These are phyloP conservation scores for Hololepta plana DNA, from an alignment of 2,888 invertebrate species.

Conservation along the genomic window DNA sequence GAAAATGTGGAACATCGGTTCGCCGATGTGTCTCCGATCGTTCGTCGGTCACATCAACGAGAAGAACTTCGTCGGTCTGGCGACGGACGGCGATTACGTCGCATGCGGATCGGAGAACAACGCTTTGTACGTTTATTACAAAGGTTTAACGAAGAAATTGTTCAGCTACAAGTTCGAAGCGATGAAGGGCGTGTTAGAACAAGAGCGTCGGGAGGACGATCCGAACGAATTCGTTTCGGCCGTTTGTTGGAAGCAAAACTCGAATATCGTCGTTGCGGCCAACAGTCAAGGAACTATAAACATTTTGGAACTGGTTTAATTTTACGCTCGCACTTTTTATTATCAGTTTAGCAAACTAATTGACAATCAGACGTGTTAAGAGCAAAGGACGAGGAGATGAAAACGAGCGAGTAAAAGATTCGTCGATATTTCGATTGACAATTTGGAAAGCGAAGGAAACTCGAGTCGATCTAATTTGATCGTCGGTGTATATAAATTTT, in stretches of 20 bases:
- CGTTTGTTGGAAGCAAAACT: conserved; percentile 79
- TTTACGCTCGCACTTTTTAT: background rate
- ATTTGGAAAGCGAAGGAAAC: too few species aligned
- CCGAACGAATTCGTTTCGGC: conserved; percentile 88
- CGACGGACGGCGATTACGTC: conserved; percentile 81
- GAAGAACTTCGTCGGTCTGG: conserved; percentile 89
- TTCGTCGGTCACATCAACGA: conserved; percentile 88
- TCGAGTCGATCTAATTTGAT: too few species aligned
- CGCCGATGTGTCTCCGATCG: conserved; percentile 59
- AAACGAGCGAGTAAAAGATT: too few species aligned
- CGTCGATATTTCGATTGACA: too few species aligned
- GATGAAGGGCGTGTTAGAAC: conserved; percentile 55
- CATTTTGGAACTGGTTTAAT: conserved; percentile 57
- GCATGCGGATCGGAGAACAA: conserved; percentile 94
- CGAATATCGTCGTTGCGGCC: conserved; percentile 76
- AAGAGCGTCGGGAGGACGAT: conserved; percentile 65
- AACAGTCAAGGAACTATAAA: conserved; percentile 91
- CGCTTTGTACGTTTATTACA: conserved; percentile 80
- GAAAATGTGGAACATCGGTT: conserved; percentile 77
- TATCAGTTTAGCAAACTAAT: background rate
- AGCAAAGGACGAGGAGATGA: background rate
- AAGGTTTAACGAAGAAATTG: conserved; percentile 70
- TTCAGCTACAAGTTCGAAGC: conserved; percentile 79
- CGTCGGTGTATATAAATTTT: too few species aligned
- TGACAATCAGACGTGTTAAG: background rate